These are phyloP conservation scores for Brachionus sp. DNA, from an alignment of 1,140 invertebrate species.

Conservation along the genomic window DNA sequence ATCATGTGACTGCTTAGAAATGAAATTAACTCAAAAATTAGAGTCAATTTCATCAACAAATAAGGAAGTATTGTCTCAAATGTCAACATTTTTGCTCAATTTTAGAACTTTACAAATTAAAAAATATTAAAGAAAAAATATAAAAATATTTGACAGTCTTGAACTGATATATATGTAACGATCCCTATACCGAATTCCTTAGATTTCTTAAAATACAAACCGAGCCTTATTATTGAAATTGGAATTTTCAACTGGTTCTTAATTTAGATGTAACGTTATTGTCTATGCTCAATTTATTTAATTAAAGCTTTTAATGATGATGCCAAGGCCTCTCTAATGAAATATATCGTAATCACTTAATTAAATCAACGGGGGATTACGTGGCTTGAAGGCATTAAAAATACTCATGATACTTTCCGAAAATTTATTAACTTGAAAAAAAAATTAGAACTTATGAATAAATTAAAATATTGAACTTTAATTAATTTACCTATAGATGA, in stretches of 20 bases:
- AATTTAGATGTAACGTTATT: neutral
- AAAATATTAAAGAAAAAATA: neutral
- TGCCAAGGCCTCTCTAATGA: neutral
- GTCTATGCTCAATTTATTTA: neutral
- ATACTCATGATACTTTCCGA: neutral
- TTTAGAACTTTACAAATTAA: neutral
- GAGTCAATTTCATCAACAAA: conserved; percentile 15
- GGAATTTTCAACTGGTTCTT: conserved; percentile 18
- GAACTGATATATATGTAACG: neutral
- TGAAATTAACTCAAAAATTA: conserved; percentile 28
- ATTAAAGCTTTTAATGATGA: neutral
- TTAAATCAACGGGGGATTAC: neutral
- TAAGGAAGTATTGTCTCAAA: conserved; percentile 22
- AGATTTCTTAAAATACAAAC: conserved; percentile 22
- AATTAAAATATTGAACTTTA: conserved; percentile 29
- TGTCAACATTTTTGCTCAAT: neutral
- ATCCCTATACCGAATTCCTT: neutral
- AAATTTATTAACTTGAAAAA: neutral
- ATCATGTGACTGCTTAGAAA: conserved; percentile 45
- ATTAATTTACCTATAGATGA: conserved; percentile 4
- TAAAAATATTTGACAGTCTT: neutral
- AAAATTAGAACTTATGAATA: conserved; percentile 39
- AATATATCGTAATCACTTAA: neutral
- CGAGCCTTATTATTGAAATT: neutral
- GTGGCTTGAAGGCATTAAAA: neutral